Base-by-base conservation (phyloP, 2,888 invertebrate species). In the Noctua pronuba region DNA sequence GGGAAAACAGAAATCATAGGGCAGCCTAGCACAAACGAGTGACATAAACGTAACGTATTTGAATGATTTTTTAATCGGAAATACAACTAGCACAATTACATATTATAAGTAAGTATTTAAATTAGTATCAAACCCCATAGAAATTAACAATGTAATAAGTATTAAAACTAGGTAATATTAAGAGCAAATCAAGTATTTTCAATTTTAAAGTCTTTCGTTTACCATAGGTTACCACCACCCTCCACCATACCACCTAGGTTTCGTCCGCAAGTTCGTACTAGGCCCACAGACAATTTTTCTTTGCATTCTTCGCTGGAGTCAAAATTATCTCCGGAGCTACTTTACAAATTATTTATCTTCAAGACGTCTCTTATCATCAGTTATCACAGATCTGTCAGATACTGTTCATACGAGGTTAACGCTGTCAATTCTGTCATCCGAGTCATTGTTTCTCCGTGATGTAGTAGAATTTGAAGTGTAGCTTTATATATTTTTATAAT, bases 331-430 rank as follows among this genome's bases (percentile, higher is more conserved):
- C 35, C 1, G 13, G 58, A 60, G 38, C 24, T 41, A n/a, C 64
- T 74, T 55, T 58, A 38, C 31, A 70, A 64, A n/a, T 64, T 77
- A 85, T 87, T 88, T 91, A 90, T 90, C 90, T 89, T 31, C 11
- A 82, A 80, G 74, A 75, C 73, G 79, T 74, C 71, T 18, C 77
- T 85, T 86, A 82, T 87, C 82, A 77, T 75, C 68, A 16, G 77
- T 87, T 86, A 84, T 87, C 81, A 77, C 73, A 76, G 66, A 81
- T 84, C 67, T 73, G 77, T 79, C 75, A 80, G 82, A 87, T 86
- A 79, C n/a, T 58, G 44, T 10, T 71, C 68, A 28, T 46, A 58
- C 62, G 66, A 73, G 71, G 79, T 66, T 74, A 71, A 38, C 49
- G 74, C 65, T 86, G 78, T 80, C 82, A 67, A 84, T 80, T 71